These are phyloP conservation scores for Lepidochitona cinerea DNA, from an alignment of 2,888 invertebrate species.

Conservation along the genomic window DNA sequence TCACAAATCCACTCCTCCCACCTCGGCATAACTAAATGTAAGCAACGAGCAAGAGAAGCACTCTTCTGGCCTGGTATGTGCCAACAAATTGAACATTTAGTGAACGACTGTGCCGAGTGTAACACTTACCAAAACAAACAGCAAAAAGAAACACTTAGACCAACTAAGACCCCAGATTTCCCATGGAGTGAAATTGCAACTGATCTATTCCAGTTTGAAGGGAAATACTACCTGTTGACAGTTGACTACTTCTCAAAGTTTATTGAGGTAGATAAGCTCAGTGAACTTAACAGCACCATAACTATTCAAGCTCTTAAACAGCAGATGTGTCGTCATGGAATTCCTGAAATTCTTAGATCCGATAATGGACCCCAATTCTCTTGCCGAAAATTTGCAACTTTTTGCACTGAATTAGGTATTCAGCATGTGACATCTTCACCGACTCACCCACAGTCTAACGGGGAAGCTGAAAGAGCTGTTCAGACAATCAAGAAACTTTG, in stretches of 20 bases:
- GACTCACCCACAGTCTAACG: neutral
- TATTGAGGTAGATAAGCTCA: neutral
- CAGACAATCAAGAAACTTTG: neutral
- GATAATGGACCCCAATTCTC: neutral
- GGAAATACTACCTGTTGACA: neutral
- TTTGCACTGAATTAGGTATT: neutral
- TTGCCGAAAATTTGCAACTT: neutral
- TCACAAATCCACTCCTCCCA: conserved; percentile 12
- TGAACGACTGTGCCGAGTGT: conserved; percentile 27
- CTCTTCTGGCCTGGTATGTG: conserved; percentile 23
- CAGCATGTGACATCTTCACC: neutral
- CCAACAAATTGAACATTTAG: conserved; percentile 22
- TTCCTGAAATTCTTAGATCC: neutral
- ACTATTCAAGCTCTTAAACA: neutral
- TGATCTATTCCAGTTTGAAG: conserved; percentile 11
- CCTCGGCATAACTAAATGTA: conserved; percentile 32
- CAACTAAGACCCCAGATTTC: conserved; percentile 12
- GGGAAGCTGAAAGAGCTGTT: neutral
- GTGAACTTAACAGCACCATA: neutral
- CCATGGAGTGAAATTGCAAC: conserved; percentile 10
- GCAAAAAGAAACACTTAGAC: neutral
- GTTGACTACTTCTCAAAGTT: neutral
- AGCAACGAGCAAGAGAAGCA: conserved; percentile 30
- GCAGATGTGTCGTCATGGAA: neutral
- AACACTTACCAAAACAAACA: neutral